These are phyloP conservation scores for Lepisosteus osseus DNA, from an alignment of 2,113 vertebrate species.

Conservation along the genomic window DNA sequence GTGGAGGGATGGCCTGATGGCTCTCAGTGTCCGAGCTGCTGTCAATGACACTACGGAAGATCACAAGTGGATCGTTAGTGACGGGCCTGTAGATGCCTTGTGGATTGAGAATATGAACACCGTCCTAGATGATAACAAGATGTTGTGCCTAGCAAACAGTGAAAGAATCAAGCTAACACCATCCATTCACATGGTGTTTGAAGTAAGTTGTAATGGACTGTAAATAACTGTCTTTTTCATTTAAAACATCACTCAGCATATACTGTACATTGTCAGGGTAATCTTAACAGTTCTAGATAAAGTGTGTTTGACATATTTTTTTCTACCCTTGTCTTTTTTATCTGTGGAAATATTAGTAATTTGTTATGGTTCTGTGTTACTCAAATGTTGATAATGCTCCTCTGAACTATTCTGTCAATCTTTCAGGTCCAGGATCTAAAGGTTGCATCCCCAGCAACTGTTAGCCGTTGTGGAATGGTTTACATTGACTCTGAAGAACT, in stretches of 20 bases:
- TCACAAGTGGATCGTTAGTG: slow-evolving; percentile 84
- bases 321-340: background rate
- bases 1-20: slow-evolving; percentile 87
- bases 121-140: slow-evolving; percentile 87
- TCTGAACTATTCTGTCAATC: slow-evolving; percentile 10
- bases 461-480: slow-evolving; percentile 87
- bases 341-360: background rate
- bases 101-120: slow-evolving; percentile 95
- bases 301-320: background rate
- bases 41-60: slow-evolving; percentile 66
- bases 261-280: no score
- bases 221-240: background rate
- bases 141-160: slow-evolving; percentile 85
- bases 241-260: no score
- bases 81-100: slow-evolving; percentile 82
- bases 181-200: slow-evolving; percentile 84
- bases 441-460: slow-evolving; percentile 83
- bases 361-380: no score
- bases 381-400: no score
- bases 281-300: background rate
- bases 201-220: slow-evolving; percentile 56
- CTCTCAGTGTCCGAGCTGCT: slow-evolving; percentile 74
- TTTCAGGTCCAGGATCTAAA: slow-evolving; percentile 78
- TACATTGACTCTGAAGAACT: slow-evolving; percentile 81
- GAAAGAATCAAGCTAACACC: slow-evolving; percentile 83